These are phyloP conservation scores for Lordiphosa andalusiaca DNA, from an alignment of 2,888 invertebrate genomes.

Conservation along the genomic window DNA sequence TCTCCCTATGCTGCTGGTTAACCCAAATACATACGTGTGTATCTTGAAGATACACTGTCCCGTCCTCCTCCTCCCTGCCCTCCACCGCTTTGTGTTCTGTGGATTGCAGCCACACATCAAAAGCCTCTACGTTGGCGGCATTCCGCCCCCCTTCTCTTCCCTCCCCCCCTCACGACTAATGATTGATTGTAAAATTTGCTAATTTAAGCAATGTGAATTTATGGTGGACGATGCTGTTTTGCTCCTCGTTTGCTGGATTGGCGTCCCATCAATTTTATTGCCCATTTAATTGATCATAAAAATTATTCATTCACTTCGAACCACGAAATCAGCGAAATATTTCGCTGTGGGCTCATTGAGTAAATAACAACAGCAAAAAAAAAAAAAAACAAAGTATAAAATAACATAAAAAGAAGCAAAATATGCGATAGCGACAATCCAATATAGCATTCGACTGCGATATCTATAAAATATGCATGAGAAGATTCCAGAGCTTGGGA, in stretches of 20 bases:
- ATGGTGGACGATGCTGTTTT: slow-evolving; percentile 39
- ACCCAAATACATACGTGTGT: slow-evolving; percentile 51
- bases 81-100: neutral
- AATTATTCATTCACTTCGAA: slow-evolving; percentile 67
- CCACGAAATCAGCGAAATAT: slow-evolving; percentile 50
- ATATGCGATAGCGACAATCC: slow-evolving; percentile 29
- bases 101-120: slow-evolving; percentile 51
- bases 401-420: slow-evolving; percentile 14
- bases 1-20: slow-evolving; percentile 31
- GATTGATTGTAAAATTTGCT: slow-evolving; percentile 71
- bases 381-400: slow-evolving; percentile 2
- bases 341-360: slow-evolving; percentile 28
- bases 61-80: neutral
- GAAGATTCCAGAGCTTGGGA: slow-evolving; percentile 38
- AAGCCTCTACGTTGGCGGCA: slow-evolving; percentile 37
- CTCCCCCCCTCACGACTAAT: slow-evolving; percentile 55
- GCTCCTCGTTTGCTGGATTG: slow-evolving; percentile 6
- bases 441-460: slow-evolving; percentile 37
- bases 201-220: slow-evolving; percentile 68
- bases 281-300: slow-evolving; percentile 70
- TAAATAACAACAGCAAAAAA: slow-evolving; percentile 4
- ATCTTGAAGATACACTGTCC: slow-evolving; percentile 16
- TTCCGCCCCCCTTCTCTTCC: neutral
- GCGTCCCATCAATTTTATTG: slow-evolving; percentile 63
- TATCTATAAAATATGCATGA: slow-evolving; percentile 63